Evolutionary conservation across 2,888 invertebrate genomes (phyloP).

Genomic region (Tupiocoris notatus): DNA sequence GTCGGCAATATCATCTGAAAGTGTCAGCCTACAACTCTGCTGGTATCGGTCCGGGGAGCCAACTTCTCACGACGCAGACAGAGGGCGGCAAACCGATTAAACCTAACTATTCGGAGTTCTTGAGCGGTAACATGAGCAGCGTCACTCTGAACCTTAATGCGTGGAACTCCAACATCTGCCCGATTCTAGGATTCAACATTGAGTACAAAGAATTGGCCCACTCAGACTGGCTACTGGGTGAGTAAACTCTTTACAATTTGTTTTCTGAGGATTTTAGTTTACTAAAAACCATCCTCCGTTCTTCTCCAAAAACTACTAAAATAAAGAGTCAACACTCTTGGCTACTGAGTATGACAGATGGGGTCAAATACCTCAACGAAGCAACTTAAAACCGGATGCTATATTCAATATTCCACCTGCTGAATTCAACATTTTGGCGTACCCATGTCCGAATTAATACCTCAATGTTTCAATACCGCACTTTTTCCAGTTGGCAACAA

Average conservation of each 20-base stretch:
- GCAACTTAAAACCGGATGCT: too few relatives aligned
- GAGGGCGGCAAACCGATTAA: conserved; percentile 52
- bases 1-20: conserved; percentile 52
- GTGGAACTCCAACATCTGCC: conserved; percentile 53
- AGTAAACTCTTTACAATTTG: background rate
- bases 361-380: too few relatives aligned
- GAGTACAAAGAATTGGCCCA: conserved; percentile 52
- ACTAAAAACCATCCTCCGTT: too few relatives aligned
- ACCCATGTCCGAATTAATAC: too few relatives aligned
- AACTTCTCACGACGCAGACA: conserved; percentile 51
- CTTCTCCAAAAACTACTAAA: too few relatives aligned
- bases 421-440: too few relatives aligned
- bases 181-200: conserved; percentile 52
- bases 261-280: background rate
- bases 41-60: conserved; percentile 52
- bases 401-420: too few relatives aligned
- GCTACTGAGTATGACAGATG: too few relatives aligned
- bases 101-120: conserved; percentile 52
- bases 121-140: conserved; percentile 52
- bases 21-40: conserved; percentile 52
- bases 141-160: conserved; percentile 52
- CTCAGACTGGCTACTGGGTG: conserved; percentile 52
- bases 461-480: too few relatives aligned
- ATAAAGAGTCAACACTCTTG: too few relatives aligned
- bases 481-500: conserved; percentile 50